A percentile compares a stretch with the other conserved stretches of the same genome.
Evolutionary conservation across 2,797 vertebrate genomes (phyloP).

Genomic region (Thaleichthys pacificus): DNA sequence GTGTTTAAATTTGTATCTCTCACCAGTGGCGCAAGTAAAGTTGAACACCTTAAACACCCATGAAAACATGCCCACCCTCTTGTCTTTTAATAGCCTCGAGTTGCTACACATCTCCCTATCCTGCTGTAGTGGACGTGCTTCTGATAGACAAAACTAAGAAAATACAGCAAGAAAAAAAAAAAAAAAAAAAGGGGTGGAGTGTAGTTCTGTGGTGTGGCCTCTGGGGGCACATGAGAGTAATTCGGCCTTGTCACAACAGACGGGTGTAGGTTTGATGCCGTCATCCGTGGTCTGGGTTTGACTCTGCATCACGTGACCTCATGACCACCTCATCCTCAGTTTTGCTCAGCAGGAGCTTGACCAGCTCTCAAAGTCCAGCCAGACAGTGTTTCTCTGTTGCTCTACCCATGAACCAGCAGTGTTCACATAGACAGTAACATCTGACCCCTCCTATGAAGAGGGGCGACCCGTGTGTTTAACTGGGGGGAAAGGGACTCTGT

Average conservation of each 20-base stretch:
- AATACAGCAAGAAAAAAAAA: conserved; percentile 40
- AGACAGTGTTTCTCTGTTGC: conserved; percentile 30
- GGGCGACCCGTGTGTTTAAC: conserved; percentile 40
- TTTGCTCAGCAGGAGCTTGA: conserved; percentile 8
- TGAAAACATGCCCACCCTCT: conserved; percentile 45
- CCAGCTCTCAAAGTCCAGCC: not conserved
- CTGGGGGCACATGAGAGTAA: conserved; percentile 53
- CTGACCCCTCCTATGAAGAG: conserved; percentile 48
- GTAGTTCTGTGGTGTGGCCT: conserved; percentile 64
- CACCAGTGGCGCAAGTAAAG: conserved; percentile 56
- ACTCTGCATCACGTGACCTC: conserved; percentile 48
- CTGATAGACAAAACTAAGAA: conserved; percentile 61
- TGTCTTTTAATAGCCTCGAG: conserved; percentile 44
- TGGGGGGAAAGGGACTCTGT: conserved; percentile 46
- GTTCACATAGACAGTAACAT: conserved; percentile 56
- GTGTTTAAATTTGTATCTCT: conserved; percentile 71
- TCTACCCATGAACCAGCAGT: conserved; percentile 63
- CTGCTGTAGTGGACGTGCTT: conserved; percentile 55
- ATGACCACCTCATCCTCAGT: conserved; percentile 42
- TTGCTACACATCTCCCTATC: conserved; percentile 41
- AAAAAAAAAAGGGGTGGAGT: conserved; percentile 60
- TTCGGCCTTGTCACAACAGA: conserved; percentile 52
- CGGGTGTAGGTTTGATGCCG: conserved; percentile 51
- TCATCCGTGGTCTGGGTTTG: conserved; percentile 33
- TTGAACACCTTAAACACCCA: conserved; percentile 51